A percentile compares a stretch with the other conserved stretches of the same genome.
phyloP scores from a whole-genome alignment of 2,888 invertebrate genomes.

The Liodrosophila aerea region DNA sequence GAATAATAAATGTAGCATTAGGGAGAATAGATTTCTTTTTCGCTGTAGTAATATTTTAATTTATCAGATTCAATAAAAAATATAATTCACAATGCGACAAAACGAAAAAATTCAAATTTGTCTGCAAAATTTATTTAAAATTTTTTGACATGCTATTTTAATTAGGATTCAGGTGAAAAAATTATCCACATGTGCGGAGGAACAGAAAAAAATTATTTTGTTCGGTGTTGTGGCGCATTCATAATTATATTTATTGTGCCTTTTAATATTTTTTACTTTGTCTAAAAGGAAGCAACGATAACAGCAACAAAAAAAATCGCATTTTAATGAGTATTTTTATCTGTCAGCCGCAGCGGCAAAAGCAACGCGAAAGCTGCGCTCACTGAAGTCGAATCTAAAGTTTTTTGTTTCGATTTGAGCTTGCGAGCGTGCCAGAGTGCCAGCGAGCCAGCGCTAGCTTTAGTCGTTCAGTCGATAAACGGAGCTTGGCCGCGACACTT shows the following conservation, averaged over 20 bases:
- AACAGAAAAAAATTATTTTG: slow-evolving; percentile 13
- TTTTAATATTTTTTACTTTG: slow-evolving; percentile 11
- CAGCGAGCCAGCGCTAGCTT: slow-evolving; percentile 44
- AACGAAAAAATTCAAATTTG: too few species aligned
- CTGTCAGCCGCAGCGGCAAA: slow-evolving; percentile 18
- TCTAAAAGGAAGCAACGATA: slow-evolving; percentile 37
- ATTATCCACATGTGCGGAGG: slow-evolving; percentile 2
- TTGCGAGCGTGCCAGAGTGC: slow-evolving; percentile 74
- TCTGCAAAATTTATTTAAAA: too few species aligned
- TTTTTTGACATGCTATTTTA: neutral
- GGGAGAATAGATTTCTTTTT: too few species aligned
- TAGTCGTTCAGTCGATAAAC: slow-evolving; percentile 72
- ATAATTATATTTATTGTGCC: slow-evolving; percentile 11
- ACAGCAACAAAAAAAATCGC: slow-evolving; percentile 29
- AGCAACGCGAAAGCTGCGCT: slow-evolving; percentile 49
- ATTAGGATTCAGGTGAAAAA: neutral
- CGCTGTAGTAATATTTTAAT: too few species aligned
- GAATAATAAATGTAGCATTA: too few species aligned
- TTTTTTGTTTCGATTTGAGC: slow-evolving; percentile 40
- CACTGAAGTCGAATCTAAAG: slow-evolving; percentile 33
- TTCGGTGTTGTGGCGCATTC: slow-evolving; percentile 46
- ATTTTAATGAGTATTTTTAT: slow-evolving; percentile 41
- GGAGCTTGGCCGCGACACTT: slow-evolving; percentile 77
- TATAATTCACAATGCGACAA: too few species aligned
- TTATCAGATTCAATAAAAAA: too few species aligned